Percentiles rank a stretch among this genome's conserved stretches.
Evolutionary conservation across 2,888 invertebrate genomes (phyloP).

Genomic region (Epistrophe grossulariae): DNA sequence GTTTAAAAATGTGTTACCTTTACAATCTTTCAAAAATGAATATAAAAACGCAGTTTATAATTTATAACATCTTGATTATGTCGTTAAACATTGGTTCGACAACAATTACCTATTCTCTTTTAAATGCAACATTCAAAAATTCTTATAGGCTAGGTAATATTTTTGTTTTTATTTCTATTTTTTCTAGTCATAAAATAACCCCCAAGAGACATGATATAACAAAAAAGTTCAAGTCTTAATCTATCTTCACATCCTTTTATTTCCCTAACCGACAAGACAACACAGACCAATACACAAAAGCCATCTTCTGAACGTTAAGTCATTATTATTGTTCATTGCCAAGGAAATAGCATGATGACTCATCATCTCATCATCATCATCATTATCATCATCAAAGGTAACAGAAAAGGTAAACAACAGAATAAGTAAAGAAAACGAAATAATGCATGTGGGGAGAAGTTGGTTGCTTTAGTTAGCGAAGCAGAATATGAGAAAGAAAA

Average conservation of each 20-base stretch:
- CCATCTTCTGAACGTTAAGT: conserved; percentile 56
- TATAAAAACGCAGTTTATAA: neutral
- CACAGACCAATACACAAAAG: conserved; percentile 26
- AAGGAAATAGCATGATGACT: conserved; percentile 49
- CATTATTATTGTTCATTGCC: conserved; percentile 65
- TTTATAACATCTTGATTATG: neutral
- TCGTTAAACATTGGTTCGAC: neutral
- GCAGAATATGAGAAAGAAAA: conserved; percentile 1
- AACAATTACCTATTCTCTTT: neutral
- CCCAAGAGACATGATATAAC: conserved; percentile 40
- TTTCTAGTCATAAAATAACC: conserved; percentile 17
- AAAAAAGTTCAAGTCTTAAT: conserved; percentile 5
- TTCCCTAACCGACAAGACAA: conserved; percentile 22
- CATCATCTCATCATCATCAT: conserved; percentile 57
- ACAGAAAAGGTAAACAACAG: conserved; percentile 61
- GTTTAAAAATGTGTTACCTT: neutral
- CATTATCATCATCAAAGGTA: conserved; percentile 47
- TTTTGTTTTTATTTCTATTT: neutral
- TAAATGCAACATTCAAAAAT: neutral
- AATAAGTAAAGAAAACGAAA: conserved; percentile 43
- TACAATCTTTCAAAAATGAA: neutral
- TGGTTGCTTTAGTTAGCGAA: neutral
- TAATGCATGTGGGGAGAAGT: conserved; percentile 44
- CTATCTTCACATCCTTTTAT: conserved; percentile 58
- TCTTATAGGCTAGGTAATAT: neutral